Evolutionary conservation across 2,888 invertebrate species (phyloP), one percentile per base, ranked within the genome.

Genomic region (Anoplius nigerrimus): DNA sequence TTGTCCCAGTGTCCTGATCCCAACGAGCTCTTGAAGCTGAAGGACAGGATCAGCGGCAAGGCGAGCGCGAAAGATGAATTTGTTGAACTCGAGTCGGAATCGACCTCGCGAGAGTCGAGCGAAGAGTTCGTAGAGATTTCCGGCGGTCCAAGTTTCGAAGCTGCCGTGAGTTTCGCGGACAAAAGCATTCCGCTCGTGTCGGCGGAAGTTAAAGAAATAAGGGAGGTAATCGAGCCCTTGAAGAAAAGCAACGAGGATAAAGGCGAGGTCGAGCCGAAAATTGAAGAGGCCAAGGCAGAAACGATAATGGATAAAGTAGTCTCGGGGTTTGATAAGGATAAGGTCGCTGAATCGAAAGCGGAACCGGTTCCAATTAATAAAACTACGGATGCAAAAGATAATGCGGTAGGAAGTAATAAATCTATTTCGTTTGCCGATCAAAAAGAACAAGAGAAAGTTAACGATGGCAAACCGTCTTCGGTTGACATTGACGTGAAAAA

Each of bases 401-500:
- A 24, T 0, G 22, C 3, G 0, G 43, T 46, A 18, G 20, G 43
- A n/a, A n/a, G 15, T 2, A 6, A 27, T 11, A 18, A 42, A 5
- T 24, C 13, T 45, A 2, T 13, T 5, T 0, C n/a, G 0, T 18
- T 16, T 6, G 18, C 4, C 0, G n/a, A 11, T 0, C 13, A 11
- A 11, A 24, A 0, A 8, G 34, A 34, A 6, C 34, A 3, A 34
- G 34, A 34, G 34, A 34, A 34, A 27, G 27, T 5, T 34, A 34
- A 34, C 11, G 34, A 2, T 11, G 11, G 34, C 11, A 34, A 34
- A 3, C 8, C 34, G 11, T 13, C 34, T 11, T 1, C 18, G 0
- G 2, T 4, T 4, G 24, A 16, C 11, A 16, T 59, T 1, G 66
- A 74, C 21, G 68, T 59, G 0, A 54, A 64, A 1, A 54, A 68